Evolutionary conservation across 2,888 invertebrate species (phyloP), one percentile per base, ranked within the genome.

Genomic region (Eremobia ochroleuca): DNA sequence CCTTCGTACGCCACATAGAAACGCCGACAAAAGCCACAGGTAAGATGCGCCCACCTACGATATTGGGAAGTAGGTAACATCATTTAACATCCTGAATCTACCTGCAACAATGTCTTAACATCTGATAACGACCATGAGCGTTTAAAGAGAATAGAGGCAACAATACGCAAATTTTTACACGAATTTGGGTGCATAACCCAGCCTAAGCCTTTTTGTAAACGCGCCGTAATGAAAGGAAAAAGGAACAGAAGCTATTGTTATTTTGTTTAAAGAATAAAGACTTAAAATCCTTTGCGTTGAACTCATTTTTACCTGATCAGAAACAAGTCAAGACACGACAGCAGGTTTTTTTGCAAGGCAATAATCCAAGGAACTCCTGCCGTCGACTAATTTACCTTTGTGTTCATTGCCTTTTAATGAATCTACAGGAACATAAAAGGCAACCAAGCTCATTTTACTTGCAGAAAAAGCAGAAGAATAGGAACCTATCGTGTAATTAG

Each of bases 281-380:
- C 79, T 66, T 69, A 79, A 77, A 87, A 85, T 86, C 79, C 85
- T 83, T 82, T 77, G 81, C 86, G 85, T 89, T 88, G 83, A 85
- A 81, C 82, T 85, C 70, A 85, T 88, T 90, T 90, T 90, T 92
- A 93, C 93, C 92, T 92, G 93, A 85, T 77, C 84, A 83, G 81
- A 79, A 89, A 91, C 92, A 91, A 87, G 91, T 90, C 86, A 77
- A 89, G 89, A 92, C 92, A 90, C 85, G 91, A 81, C 21, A 46
- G 58, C 59, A 64, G 40, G 13, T 77, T 88, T 66, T 80, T 77
- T 75, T 67, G 66, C 52, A 77, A 37, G 52, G 55, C 37, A 59
- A 62, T 77, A 75, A 69, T 75, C 64, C 67, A 68, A 71, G 73
- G 70, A 77, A 67, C 62, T 75, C 62, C 31, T 65, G 73, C 49